Base-by-base conservation (phyloP, 2,113 vertebrate genomes). In the Cacatua alba region DNA sequence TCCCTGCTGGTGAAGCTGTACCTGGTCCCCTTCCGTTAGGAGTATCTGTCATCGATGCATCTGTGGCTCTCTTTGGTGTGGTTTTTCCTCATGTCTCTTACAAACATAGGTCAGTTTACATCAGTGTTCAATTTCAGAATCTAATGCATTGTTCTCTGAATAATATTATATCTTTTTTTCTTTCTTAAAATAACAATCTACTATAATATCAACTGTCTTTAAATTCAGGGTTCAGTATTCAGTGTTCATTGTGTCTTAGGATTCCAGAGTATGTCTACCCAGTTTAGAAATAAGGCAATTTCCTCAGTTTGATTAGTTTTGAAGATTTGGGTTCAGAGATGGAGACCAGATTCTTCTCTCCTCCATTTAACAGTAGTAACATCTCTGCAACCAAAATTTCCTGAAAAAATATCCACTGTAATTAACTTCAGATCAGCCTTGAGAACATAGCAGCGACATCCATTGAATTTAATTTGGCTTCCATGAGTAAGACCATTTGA, bases 51-150 rank as follows among this genome's bases (percentile, higher is more conserved):
- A 99, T 99, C 3, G 99, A 99, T 44, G 99, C 99, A 6, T 99
- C 99, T 0, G 99, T 99, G 84, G 99, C 99, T 90, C 98, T 99
- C 74, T 99, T 99, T 82, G 99, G 99, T 43, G 99, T 99, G 43
- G 99, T 99, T 78, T 99, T 99, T 95, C 99, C 99, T 69, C 99
- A 99, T 35, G 99, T 99, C 75, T 99, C 99, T 82, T 99, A 99
- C 88, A 99, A 99, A 96, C 99, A 99, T 92, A 98, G 99, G 99
- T 99, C 78, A 97, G 97, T 98, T 95, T 94, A 72, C 82, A 55
- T 88, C 52, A 57, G 29, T 75, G 10, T 55, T 87, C 33, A 17
- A 3, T 76, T 88, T 92, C 68, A 82, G 39, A 87, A 48, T 55
- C 20, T 64, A 82, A 75, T 81, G 41, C 15, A 5, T 75, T 60